Evolutionary conservation across 2,888 invertebrate species (phyloP).

Genomic region (Andrena fulva): DNA sequence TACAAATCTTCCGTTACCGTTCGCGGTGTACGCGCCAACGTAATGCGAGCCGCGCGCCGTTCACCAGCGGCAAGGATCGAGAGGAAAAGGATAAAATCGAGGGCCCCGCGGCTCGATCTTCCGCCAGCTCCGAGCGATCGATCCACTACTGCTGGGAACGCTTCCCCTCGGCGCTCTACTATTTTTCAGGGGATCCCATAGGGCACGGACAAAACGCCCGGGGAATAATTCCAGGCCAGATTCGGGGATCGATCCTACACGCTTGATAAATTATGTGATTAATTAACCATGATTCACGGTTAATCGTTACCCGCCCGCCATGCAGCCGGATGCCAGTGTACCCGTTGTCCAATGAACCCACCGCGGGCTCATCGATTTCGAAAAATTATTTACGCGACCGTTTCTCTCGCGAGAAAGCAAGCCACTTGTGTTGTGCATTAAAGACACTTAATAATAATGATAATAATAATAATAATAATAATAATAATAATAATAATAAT

Average conservation of each 20-base stretch:
- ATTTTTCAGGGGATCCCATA: background rate
- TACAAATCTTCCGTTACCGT: conserved; percentile 63
- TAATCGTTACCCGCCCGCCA: background rate
- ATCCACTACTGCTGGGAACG: background rate
- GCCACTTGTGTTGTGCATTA: no score
- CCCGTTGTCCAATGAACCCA: background rate
- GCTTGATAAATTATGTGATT: background rate
- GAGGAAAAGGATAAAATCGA: conserved; percentile 28
- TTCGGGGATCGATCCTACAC: conserved; percentile 17
- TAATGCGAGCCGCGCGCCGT: conserved; percentile 26
- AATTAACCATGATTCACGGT: conserved; percentile 2
- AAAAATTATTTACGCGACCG: conserved; percentile 19
- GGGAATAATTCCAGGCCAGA: conserved; percentile 8
- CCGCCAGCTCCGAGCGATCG: background rate
- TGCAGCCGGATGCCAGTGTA: background rate
- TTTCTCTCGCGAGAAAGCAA: conserved; percentile 1
- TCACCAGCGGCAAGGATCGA: background rate
- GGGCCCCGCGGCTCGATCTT: background rate
- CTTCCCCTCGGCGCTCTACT: background rate
- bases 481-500: no score
- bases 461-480: no score
- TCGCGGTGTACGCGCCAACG: conserved; percentile 47
- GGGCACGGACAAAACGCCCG: background rate
- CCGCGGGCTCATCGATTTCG: conserved; percentile 18
- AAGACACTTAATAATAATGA: no score